These are phyloP conservation scores for Accipiter virgatus DNA, from an alignment of 2,113 vertebrate species.

Conservation along the genomic window DNA sequence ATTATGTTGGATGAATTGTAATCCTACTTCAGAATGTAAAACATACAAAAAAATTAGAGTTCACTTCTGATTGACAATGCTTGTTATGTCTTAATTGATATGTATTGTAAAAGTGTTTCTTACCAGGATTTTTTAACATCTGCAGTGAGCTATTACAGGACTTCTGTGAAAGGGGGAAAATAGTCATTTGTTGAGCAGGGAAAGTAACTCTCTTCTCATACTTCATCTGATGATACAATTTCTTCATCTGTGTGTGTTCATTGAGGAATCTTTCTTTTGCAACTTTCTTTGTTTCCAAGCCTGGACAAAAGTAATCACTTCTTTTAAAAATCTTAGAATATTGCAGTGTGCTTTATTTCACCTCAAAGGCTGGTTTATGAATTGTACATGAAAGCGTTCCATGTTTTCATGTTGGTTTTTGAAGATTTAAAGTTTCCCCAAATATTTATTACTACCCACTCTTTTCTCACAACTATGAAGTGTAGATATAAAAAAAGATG, in stretches of 20 bases:
- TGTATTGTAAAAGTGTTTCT: neutral
- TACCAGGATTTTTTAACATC: neutral
- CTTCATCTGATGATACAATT: neutral
- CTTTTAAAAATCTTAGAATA: neutral
- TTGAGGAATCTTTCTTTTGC: neutral
- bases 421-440: neutral
- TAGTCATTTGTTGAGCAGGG: neutral
- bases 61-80: neutral
- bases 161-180: neutral
- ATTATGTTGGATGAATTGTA: neutral
- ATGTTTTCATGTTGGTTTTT: neutral
- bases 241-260: neutral
- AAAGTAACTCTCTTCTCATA: neutral
- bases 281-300: neutral
- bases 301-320: neutral
- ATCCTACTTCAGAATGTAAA: neutral
- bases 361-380: neutral
- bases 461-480: neutral
- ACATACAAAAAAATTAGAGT: neutral
- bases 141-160: neutral
- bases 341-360: neutral
- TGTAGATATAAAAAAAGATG: neutral
- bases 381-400: neutral
- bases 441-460: neutral
- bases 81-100: neutral